These are phyloP conservation scores for Hydrolagus affinis DNA, from an alignment of 2,113 vertebrate species.

Conservation along the genomic window DNA sequence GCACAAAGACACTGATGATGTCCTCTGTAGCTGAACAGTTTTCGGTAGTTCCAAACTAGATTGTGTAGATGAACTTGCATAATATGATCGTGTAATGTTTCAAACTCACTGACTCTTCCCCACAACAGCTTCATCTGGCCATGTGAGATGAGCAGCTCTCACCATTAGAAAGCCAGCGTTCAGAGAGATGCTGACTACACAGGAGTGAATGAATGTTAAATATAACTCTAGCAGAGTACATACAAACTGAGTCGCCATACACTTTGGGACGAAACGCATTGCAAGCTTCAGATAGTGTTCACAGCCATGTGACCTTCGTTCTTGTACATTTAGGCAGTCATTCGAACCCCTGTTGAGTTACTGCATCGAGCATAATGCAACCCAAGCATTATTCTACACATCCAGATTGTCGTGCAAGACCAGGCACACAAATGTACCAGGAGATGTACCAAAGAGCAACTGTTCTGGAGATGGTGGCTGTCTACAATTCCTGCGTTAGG, in stretches of 20 bases:
- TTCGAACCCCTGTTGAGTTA: neutral
- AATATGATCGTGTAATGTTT: no score
- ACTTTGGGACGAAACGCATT: neutral
- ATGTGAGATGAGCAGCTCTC: neutral
- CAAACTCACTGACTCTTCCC: neutral
- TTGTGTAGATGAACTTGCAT: no score
- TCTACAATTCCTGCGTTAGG: neutral
- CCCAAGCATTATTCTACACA: neutral
- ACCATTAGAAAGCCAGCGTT: neutral
- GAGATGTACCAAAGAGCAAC: neutral
- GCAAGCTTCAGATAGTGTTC: neutral
- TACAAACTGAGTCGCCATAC: neutral
- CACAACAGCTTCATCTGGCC: neutral
- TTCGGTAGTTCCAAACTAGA: no score
- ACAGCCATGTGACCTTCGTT: neutral
- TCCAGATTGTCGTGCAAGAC: neutral
- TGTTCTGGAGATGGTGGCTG: neutral
- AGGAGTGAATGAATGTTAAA: neutral
- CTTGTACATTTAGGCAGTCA: neutral
- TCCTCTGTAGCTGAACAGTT: no score
- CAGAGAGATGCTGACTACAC: neutral
- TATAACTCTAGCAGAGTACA: neutral
- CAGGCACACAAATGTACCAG: neutral
- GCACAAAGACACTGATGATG: no score
- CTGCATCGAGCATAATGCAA: neutral